These are phyloP conservation scores for Nylanderia fulva DNA, from an alignment of 1,140 invertebrate species.

Conservation along the genomic window DNA sequence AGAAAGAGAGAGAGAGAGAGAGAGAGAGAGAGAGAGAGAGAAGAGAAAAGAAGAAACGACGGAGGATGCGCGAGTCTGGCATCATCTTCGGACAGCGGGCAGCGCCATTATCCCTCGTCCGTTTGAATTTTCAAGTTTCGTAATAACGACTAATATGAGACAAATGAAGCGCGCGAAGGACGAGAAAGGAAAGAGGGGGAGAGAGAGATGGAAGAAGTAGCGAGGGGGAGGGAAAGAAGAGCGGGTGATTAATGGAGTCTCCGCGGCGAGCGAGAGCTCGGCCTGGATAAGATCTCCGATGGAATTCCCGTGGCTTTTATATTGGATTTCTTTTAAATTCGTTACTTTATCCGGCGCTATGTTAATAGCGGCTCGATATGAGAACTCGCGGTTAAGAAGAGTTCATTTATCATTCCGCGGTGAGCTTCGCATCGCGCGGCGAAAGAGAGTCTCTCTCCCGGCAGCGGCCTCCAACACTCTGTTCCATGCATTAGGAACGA, in stretches of 20 bases:
- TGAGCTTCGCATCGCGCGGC: constrained; percentile 41
- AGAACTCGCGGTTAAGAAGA: constrained; percentile 83
- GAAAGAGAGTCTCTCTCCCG: constrained; percentile 34
- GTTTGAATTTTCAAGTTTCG: constrained; percentile 81
- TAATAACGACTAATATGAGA: constrained; percentile 84
- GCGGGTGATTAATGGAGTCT: constrained; percentile 85
- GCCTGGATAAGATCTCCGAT: constrained; percentile 80
- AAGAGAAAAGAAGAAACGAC: not conserved
- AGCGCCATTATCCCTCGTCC: constrained; percentile 75
- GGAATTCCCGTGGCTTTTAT: constrained; percentile 83
- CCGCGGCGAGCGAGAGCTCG: constrained; percentile 81
- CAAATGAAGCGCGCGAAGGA: constrained; percentile 80
- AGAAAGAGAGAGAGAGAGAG: not conserved
- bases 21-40: not conserved
- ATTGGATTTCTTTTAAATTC: constrained; percentile 86
- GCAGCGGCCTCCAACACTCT: constrained; percentile 70
- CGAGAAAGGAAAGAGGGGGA: constrained; percentile 40
- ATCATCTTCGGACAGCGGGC: constrained; percentile 70
- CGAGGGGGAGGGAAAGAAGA: constrained; percentile 62
- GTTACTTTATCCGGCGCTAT: constrained; percentile 86
- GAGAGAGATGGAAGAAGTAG: not conserved
- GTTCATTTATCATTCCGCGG: constrained; percentile 85
- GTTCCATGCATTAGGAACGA: constrained; percentile 77
- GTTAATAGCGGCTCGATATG: constrained; percentile 85
- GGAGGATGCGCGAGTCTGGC: constrained; percentile 33